phyloP scores from a whole-genome alignment of 1,140 invertebrate species.

The Drosophila repletoides region DNA sequence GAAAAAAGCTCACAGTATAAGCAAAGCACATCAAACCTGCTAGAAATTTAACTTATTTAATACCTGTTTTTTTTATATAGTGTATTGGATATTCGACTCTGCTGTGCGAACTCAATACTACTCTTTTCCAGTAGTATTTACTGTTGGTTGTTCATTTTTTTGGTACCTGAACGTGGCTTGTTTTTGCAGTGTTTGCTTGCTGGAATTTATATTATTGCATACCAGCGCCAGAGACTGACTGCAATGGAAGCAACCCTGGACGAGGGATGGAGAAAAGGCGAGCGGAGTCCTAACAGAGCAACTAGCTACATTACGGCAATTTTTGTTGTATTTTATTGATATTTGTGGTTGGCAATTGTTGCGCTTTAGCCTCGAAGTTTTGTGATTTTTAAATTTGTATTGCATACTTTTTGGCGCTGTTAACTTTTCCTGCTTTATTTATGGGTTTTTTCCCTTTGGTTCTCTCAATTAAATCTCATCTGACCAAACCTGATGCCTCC shows the following conservation, averaged over 20 bases:
- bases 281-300: no score
- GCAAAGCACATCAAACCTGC: no score
- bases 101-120: no score
- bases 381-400: conserved; percentile 38
- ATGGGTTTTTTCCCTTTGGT: conserved; percentile 27
- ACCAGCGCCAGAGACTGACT: conserved; percentile 47
- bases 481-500: conserved; percentile 26
- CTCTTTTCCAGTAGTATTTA: not conserved
- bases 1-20: no score
- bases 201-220: conserved; percentile 77
- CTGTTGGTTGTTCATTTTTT: conserved; percentile 5
- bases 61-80: no score
- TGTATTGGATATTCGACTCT: no score
- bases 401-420: conserved; percentile 47
- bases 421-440: conserved; percentile 34
- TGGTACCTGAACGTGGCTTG: conserved; percentile 16
- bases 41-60: no score
- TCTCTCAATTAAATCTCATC: conserved; percentile 39
- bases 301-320: conserved; percentile 39
- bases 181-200: conserved; percentile 19
- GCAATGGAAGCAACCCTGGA: conserved; percentile 17
- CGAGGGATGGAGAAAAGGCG: not conserved
- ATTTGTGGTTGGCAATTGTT: conserved; percentile 66
- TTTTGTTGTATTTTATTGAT: conserved; percentile 44
- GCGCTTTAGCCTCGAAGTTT: conserved; percentile 24